Base-by-base conservation (phyloP, 2,888 invertebrate genomes). In the Nephrocerus scutellatus region DNA sequence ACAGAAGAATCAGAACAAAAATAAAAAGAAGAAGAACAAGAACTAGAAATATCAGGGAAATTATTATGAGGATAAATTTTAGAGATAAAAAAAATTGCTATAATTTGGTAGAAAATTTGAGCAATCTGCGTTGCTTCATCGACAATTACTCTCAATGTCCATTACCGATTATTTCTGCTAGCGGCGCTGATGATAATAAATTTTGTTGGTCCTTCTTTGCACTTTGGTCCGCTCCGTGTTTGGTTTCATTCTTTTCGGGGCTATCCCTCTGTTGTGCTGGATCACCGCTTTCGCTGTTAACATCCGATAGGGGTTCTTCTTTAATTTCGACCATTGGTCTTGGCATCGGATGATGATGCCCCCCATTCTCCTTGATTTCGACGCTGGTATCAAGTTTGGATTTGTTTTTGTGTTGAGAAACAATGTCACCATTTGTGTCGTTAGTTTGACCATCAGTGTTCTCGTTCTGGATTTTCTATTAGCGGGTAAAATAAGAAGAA, bases 151-250 rank as follows among this genome's bases (percentile, higher is more conserved):
- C 49, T 53, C 44, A 58, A 57, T 58, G 49, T 55, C 59, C 57
- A 56, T 62, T 62, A 61, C 60, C 62, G 55, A 54, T 44, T 45
- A 39, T 44, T 45, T 39, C 45, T 39, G 31, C 40, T 47, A 42
- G 35, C 47, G 29, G 30, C 32, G 39, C 35, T 32, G 16, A 36
- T 30, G 19, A n/a, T 4, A n/a, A 18, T 29, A 16, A 16, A 5
- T 5, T 15, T 21, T 12, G 23, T 2, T 20, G 32, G 19, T 41
- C 35, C 12, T 13, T 40, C 26, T 42, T 43, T 4, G 38, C 41
- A 9, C 35, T 40, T 5, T 40, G 35, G 43, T 24, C 39, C 46
- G n/a, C 43, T 46, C 12, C 40, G 31, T 26, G 37, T 7, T 1
- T 28, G 20, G 6, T 26, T 10, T n/a, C 15, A 18, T 13, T 23